phyloP scores from a whole-genome alignment of 1,140 invertebrate species.

The Pissodes strobi region DNA sequence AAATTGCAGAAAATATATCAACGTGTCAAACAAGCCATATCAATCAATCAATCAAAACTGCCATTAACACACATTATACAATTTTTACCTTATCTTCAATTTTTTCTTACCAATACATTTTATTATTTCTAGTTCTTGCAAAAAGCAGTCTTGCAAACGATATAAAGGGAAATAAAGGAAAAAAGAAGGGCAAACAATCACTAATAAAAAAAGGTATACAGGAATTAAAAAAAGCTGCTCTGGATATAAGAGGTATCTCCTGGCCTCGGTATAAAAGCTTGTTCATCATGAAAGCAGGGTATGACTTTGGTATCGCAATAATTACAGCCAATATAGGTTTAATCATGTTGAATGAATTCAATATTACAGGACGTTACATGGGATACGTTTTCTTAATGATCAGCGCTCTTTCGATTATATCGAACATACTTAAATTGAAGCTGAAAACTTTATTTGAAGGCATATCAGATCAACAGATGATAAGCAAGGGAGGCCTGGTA shows the following conservation, averaged over 20 bases:
- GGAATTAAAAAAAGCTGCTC: slow-evolving; percentile 10
- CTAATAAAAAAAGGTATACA: not conserved
- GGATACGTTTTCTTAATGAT: slow-evolving; percentile 24
- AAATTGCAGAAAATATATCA: no score
- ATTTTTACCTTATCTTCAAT: no score
- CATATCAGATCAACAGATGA: slow-evolving; percentile 21
- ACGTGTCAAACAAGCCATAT: no score
- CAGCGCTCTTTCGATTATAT: slow-evolving; percentile 9
- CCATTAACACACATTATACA: no score
- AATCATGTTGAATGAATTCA: slow-evolving; percentile 21
- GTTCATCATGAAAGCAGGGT: slow-evolving; percentile 14
- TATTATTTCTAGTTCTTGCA: slow-evolving; percentile 7
- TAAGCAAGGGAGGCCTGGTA: slow-evolving; percentile 23
- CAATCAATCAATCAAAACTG: no score
- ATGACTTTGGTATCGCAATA: slow-evolving; percentile 3
- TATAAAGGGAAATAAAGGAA: not conserved
- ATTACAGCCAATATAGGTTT: slow-evolving; percentile 16
- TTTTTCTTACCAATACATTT: no score
- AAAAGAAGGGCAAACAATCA: not conserved
- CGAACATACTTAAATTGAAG: slow-evolving; percentile 19
- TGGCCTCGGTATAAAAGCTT: slow-evolving; percentile 17
- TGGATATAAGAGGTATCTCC: slow-evolving; percentile 13
- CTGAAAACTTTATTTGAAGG: slow-evolving; percentile 27
- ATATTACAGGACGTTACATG: slow-evolving; percentile 14
- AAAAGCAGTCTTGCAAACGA: not conserved